A percentile compares a stretch with the other conserved stretches of the same genome.
Evolutionary conservation across 2,113 vertebrate genomes (phyloP).

Genomic region (Erpornis zantholeuca): DNA sequence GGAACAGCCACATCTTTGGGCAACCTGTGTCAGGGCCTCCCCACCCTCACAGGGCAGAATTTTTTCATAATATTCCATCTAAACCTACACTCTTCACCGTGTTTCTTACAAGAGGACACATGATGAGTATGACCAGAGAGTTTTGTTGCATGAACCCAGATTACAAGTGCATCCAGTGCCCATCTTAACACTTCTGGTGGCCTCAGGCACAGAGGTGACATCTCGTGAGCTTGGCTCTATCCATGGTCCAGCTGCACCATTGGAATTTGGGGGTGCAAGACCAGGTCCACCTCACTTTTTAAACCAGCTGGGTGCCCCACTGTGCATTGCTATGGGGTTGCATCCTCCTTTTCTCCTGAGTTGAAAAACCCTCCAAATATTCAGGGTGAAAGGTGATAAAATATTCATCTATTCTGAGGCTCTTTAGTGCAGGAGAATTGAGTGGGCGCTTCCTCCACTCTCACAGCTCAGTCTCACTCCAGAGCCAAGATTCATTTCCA

Average conservation of each 20-base stretch:
- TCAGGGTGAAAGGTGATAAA: background rate
- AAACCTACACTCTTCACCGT: background rate
- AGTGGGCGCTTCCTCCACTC: background rate
- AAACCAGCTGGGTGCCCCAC: background rate
- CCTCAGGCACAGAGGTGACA: background rate
- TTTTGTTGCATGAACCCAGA: background rate
- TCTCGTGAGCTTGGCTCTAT: background rate
- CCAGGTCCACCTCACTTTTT: fast-evolving
- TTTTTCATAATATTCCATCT: background rate
- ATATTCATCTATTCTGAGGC: background rate
- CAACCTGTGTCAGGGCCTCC: fast-evolving
- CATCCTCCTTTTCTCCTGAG: background rate
- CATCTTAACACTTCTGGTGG: background rate
- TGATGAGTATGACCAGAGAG: background rate
- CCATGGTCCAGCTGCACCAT: background rate
- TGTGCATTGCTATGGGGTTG: fast-evolving
- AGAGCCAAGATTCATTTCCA: conserved; percentile 1
- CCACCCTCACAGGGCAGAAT: background rate
- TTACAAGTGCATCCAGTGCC: background rate
- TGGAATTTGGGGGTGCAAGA: background rate
- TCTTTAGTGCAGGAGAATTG: background rate
- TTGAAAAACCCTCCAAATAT: background rate
- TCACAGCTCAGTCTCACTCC: background rate
- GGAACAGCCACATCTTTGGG: background rate
- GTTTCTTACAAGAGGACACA: background rate